A percentile compares a stretch with the other conserved stretches of the same genome.
phyloP scores from a whole-genome alignment of 2,113 vertebrate species.

The Misgurnus mizolepis region DNA sequence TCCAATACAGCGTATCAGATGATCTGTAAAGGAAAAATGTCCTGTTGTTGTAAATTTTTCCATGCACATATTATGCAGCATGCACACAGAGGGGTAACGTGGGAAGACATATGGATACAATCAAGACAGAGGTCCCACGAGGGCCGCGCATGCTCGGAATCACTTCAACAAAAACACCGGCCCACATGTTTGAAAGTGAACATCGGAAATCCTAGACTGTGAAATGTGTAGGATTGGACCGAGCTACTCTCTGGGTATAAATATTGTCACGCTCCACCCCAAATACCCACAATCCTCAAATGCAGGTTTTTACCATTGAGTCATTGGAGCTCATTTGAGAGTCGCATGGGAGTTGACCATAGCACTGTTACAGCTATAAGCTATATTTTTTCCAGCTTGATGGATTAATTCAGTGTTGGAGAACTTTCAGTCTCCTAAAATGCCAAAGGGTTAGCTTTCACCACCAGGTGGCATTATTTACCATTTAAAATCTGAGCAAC shows the following conservation, averaged over 20 bases:
- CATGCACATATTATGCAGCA: slow-evolving; percentile 35
- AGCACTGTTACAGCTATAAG: background rate
- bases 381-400: background rate
- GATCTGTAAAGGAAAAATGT: slow-evolving; percentile 62
- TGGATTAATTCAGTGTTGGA: too few species aligned
- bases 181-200: slow-evolving; percentile 28
- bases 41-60: slow-evolving; percentile 47
- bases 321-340: slow-evolving; percentile 1
- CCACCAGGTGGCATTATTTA: background rate
- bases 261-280: slow-evolving; percentile 40
- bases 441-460: background rate
- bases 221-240: slow-evolving; percentile 39
- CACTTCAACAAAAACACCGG: slow-evolving; percentile 40
- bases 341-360: slow-evolving; percentile 29
- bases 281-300: slow-evolving; percentile 32
- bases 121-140: slow-evolving; percentile 31
- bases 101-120: slow-evolving; percentile 53
- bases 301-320: slow-evolving; percentile 33
- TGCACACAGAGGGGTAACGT: slow-evolving; percentile 37
- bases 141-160: slow-evolving; percentile 29
- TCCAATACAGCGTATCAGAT: slow-evolving; percentile 62
- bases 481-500: too few species aligned
- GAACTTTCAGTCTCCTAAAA: background rate
- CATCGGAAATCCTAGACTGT: slow-evolving; percentile 41
- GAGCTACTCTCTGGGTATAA: slow-evolving; percentile 35